Base-by-base conservation (phyloP, 2,888 invertebrate species). In the Stictocephala bisonia region DNA sequence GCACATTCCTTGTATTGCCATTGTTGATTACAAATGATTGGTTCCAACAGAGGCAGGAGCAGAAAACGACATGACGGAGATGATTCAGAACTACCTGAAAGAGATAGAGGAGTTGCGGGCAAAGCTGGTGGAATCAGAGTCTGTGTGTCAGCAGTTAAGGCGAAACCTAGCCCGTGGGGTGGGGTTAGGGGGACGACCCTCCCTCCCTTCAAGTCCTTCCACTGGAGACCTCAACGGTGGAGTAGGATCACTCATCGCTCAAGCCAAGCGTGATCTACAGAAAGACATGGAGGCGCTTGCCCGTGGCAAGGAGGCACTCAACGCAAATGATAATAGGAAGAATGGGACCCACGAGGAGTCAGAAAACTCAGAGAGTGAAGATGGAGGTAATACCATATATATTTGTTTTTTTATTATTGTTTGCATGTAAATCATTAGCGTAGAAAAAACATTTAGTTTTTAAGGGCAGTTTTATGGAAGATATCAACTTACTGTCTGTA, bases 101-200 rank as follows among this genome's bases (percentile, higher is more conserved):
- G 97, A 98, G 86, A 94, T 97, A 79, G 97, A 97, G 84, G 94
- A 95, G 78, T 85, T 97, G 9, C 88, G 94, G 81, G 93, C 95
- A 0, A 94, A 95, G 82, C 85, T 98, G 69, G 89, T 95, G 82
- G 97, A 98, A 84, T 91, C 95, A 0, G 96, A 94, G 81, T 89
- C 91, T 68, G 90, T 90, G 81, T 92, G 92, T 81, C 91, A 93
- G 77, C 90, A 91, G 78, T 82, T 94, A 27, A 87, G 91, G 60
- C 90, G 89, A 80, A 75, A 71, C 9, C 71, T 76, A 15, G 53
- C 76, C 15, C 72, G 74, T 58, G 71, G 74, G 71, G 79, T 80
- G 71, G 64, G 64, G 68, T 3, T 2, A 3, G 80, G 81, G 71
- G 80, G 78, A 51, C 77, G 80, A 9, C 26, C 70, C 1, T 51